Base-by-base conservation (phyloP, 2,888 invertebrate species). In the Pyrochroa serraticornis region DNA sequence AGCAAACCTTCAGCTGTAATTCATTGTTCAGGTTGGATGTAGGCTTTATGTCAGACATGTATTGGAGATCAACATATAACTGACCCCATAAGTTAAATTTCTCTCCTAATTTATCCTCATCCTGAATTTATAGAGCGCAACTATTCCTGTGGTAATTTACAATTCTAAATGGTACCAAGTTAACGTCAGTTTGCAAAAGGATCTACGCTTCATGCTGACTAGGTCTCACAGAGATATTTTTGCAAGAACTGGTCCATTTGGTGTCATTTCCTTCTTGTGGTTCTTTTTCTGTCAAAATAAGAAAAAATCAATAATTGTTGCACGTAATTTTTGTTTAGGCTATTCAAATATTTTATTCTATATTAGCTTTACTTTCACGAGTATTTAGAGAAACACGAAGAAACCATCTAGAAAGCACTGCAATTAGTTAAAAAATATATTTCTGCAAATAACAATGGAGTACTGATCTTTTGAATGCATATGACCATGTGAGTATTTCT, bases 51-150 rank as follows among this genome's bases (percentile, higher is more conserved):
- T 44, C 3, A 38, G 9, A 48, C 49, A 6, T 56, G 50, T 30
- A 3, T 50, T 10, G 56, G 44, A 13, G 56, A 49, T 2, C 56
- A 56, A 41, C 31, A 44, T 6, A 2, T 56, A 2, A 50, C 35
- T 14, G 33, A 45, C 35, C 37, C 56, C 32, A 49, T 56, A 50
- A 48, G 9, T 31, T 31, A 3, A 12, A 6, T 30, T 30, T 1
- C 8, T 43, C 30, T n/a, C 12, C n/a, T 8, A 9, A 42, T 10
- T 22, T 9, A 7, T 6, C 1, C 41, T 14, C 13, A 10, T 14
- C 10, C 30, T 14, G n/a, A 2, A 14, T 14, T 9, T 30, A 14
- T 7, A 7, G 44, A 34, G 44, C 30, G 6, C 32, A 2, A 33
- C 32, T 6, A 10, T 44, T 9, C 6, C 8, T 3, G 7, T 10